Evolutionary conservation across 2,797 vertebrate genomes (phyloP).

Genomic region (Thaleichthys pacificus): DNA sequence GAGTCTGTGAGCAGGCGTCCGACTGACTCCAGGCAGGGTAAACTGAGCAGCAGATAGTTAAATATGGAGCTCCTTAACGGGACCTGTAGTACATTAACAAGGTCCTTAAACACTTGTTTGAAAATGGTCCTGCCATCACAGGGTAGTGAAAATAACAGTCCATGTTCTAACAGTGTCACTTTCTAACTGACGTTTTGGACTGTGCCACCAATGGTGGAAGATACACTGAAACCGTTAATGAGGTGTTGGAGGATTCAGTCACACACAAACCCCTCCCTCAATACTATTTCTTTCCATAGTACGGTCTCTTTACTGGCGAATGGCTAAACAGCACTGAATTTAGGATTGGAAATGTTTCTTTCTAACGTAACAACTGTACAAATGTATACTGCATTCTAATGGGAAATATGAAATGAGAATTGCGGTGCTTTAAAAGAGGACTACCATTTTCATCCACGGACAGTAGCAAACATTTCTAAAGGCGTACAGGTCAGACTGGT

Average conservation of each 20-base stretch:
- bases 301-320: no score
- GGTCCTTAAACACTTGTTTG: not conserved
- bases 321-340: no score
- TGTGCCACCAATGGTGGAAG: not conserved
- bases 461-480: constrained; percentile 23
- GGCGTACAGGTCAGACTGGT: constrained; percentile 23
- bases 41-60: constrained; percentile 63
- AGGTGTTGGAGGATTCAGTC: no score
- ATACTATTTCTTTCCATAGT: no score
- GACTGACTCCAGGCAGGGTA: constrained; percentile 57
- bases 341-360: no score
- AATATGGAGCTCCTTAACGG: constrained; percentile 60
- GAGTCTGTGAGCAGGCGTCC: constrained; percentile 54
- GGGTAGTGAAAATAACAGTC: no score
- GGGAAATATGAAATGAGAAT: not conserved
- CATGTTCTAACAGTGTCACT: not conserved
- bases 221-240: not conserved
- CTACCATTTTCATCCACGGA: constrained; percentile 18
- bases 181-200: not conserved
- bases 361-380: no score
- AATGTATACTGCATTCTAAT: not conserved
- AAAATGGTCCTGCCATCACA: not conserved
- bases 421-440: constrained; percentile 19
- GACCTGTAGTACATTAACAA: constrained; percentile 32
- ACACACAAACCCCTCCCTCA: no score